Evolutionary conservation across 2,797 vertebrate species (phyloP), one percentile per base, ranked within the genome.

Genomic region (Hypotaenidia okinawae): DNA sequence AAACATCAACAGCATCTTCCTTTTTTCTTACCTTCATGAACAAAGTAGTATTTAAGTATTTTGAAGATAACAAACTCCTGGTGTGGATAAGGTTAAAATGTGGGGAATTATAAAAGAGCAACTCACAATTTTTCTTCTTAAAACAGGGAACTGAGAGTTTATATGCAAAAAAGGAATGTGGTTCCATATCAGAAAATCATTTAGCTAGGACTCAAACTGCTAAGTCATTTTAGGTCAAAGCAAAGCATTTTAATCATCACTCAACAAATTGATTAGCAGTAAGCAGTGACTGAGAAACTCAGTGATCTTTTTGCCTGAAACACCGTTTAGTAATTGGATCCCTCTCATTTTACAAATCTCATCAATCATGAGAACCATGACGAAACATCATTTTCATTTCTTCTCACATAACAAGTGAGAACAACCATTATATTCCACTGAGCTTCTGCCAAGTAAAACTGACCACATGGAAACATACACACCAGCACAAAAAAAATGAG

Each of bases 211-310:
- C 32, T 92, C 70, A 94, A 95, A 90, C 59, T 69, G 51, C 47
- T 69, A 90, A 88, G 51, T 63, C n/a, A 63, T 87, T 84, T 93
- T 79, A 92, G 81, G 90, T 92, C 77, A 96, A 89, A 93, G 57
- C 32, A 95, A 94, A 95, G 59, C 47, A 66, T 94, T 93, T 94
- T 90, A 94, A 86, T 95, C 66, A 93, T 73, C 76, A 94, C 58
- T 84, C 88, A 95, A 28, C 45, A 86, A 88, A 91, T 27, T 86
- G 83, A 93, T 94, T 91, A 93, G 45, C 61, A 95, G 89, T 80
- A 89, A 94, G 64, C 64, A 74, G 33, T 69, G 73, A 66, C 67
- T 84, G 83, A 88, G 90, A 84, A 95, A 90, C 47, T 73, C 79
- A 78, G 87, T 47, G 74, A 91, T 90, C 58, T 86, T 88, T 90